phyloP scores from a whole-genome alignment of 2,888 invertebrate species.

The Pilophorus perplexus region DNA sequence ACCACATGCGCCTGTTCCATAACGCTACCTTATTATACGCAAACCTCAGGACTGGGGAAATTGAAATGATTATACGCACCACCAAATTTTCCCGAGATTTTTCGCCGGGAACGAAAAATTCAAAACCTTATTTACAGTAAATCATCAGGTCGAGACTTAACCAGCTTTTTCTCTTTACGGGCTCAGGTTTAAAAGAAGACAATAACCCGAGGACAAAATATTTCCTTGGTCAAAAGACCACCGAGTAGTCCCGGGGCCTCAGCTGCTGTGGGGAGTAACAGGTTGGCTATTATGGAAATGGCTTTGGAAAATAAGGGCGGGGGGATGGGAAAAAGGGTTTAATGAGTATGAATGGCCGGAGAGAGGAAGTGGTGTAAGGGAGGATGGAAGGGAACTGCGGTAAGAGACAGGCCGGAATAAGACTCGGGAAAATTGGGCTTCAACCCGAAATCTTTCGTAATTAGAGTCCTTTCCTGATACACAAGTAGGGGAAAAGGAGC shows the following conservation, averaged over 20 bases:
- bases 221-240: not conserved
- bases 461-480: conserved; percentile 2
- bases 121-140: no score
- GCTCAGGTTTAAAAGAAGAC: not conserved
- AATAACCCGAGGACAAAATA: not conserved
- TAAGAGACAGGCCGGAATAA: not conserved
- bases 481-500: not conserved
- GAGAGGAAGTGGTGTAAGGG: not conserved
- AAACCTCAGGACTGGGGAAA: no score
- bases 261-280: conserved; percentile 20
- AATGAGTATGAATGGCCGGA: conserved; percentile 14
- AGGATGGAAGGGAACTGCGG: not conserved
- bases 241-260: not conserved
- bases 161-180: no score
- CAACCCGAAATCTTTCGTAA: conserved; percentile 11
- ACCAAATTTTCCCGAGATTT: no score
- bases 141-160: no score
- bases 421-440: conserved; percentile 2
- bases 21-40: no score
- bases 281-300: conserved; percentile 34
- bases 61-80: no score
- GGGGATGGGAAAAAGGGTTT: not conserved
- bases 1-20: no score
- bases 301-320: not conserved
- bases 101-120: no score